Percentiles rank a stretch among this genome's conserved stretches.
Evolutionary conservation across 1,140 invertebrate genomes (phyloP).

Genomic region (Leptopilina boulardi): DNA sequence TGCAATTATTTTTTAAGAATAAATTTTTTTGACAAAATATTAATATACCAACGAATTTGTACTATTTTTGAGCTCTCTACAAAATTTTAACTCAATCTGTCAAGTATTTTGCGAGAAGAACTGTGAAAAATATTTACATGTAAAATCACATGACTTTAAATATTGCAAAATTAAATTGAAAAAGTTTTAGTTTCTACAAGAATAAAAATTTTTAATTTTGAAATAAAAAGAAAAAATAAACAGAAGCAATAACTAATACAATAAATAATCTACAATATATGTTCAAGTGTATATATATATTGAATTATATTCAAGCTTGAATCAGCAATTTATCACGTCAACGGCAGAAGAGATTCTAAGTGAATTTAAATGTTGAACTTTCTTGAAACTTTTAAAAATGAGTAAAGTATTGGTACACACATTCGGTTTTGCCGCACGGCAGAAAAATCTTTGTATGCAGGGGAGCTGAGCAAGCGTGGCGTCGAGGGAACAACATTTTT

Average conservation of each 20-base stretch:
- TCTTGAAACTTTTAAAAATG: not conserved
- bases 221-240: too few species aligned
- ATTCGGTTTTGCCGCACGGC: not conserved
- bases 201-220: too few species aligned
- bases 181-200: too few species aligned
- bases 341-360: not conserved
- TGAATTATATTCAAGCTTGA: not conserved
- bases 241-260: not conserved
- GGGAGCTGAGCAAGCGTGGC: not conserved
- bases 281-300: not conserved
- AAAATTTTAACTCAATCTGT: too few species aligned
- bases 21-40: too few species aligned
- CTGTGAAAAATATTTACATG: too few species aligned
- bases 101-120: too few species aligned
- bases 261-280: not conserved
- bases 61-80: too few species aligned
- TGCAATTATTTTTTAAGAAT: too few species aligned
- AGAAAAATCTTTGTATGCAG: slow-evolving; percentile 28
- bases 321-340: not conserved
- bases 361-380: not conserved
- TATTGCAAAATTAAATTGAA: too few species aligned
- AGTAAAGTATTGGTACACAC: not conserved
- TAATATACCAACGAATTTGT: too few species aligned
- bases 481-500: slow-evolving; percentile 30
- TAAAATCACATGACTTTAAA: too few species aligned